These are phyloP conservation scores for Mactra quadrangularis DNA, from an alignment of 1,140 invertebrate species.

Conservation along the genomic window DNA sequence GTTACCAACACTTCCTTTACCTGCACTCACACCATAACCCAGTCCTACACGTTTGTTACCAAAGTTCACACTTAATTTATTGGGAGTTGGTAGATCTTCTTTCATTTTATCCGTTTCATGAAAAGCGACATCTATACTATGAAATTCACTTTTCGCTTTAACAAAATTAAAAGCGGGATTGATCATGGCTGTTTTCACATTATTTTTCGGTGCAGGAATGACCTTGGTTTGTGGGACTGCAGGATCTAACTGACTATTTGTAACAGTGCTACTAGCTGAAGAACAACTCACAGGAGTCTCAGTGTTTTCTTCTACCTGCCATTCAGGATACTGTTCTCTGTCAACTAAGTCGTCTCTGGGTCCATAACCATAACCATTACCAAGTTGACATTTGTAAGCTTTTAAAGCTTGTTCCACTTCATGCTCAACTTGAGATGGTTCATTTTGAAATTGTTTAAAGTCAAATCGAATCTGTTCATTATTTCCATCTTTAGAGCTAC, in stretches of 20 bases:
- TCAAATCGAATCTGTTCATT: conserved; percentile 18
- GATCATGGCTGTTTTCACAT: conserved; percentile 40
- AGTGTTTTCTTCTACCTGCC: neutral
- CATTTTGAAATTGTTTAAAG: conserved; percentile 14
- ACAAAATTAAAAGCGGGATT: conserved; percentile 52
- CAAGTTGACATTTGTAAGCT: conserved; percentile 17
- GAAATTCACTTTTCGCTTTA: conserved; percentile 49
- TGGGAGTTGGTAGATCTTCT: conserved; percentile 30
- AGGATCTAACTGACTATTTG: neutral
- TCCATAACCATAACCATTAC: conserved; percentile 47
- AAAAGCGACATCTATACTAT: conserved; percentile 58
- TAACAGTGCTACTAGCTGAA: neutral
- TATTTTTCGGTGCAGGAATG: neutral
- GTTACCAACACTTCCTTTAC: neutral
- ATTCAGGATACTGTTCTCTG: conserved; percentile 24
- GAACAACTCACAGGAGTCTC: neutral
- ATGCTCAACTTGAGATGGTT: conserved; percentile 3
- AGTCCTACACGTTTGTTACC: conserved; percentile 47
- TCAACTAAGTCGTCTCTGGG: conserved; percentile 21
- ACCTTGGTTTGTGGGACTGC: neutral
- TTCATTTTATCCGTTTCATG: conserved; percentile 15
- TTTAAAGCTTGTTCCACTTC: conserved; percentile 47
- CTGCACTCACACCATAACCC: conserved; percentile 33
- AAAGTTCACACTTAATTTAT: conserved; percentile 38
- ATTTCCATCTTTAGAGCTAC: neutral